A percentile compares a stretch with the other conserved stretches of the same genome.
Conservation (phyloP, 2,113 vertebrate species). For the Rhombomys opimus region DNA sequence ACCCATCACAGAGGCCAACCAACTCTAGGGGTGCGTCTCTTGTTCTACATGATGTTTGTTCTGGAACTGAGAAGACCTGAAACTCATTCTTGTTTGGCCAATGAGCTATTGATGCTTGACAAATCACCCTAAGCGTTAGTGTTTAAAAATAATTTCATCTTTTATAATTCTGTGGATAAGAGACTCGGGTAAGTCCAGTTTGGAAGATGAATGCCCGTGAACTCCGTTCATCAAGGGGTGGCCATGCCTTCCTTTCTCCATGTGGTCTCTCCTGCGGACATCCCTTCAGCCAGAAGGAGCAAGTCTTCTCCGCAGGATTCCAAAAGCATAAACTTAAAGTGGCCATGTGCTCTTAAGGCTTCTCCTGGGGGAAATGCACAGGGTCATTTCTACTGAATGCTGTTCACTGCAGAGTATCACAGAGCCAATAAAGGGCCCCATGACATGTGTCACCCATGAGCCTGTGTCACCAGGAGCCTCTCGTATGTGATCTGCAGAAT, state of each 20-base stretch:
- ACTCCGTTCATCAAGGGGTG: background rate
- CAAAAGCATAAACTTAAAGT: background rate
- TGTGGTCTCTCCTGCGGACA: background rate
- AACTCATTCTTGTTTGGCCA: background rate
- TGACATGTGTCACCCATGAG: background rate
- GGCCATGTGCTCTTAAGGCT: background rate
- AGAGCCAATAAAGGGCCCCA: background rate
- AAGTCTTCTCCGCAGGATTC: background rate
- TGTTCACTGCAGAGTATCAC: background rate
- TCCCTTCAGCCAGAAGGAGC: background rate
- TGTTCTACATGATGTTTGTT: background rate
- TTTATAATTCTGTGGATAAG: background rate
- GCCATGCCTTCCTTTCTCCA: background rate
- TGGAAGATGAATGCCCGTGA: background rate
- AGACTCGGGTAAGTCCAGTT: background rate
- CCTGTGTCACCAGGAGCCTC: background rate
- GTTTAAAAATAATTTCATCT: background rate
- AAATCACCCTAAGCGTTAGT: background rate
- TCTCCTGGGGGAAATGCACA: background rate
- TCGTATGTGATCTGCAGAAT: background rate
- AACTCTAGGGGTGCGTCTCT: background rate
- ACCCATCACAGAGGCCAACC: background rate
- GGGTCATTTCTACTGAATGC: background rate
- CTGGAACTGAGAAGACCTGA: slow-evolving; percentile 1
- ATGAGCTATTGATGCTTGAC: background rate